Percentiles rank a stretch among this genome's conserved stretches.
phyloP scores from a whole-genome alignment of 2,113 vertebrate species.

The Cochlearius cochlearius region DNA sequence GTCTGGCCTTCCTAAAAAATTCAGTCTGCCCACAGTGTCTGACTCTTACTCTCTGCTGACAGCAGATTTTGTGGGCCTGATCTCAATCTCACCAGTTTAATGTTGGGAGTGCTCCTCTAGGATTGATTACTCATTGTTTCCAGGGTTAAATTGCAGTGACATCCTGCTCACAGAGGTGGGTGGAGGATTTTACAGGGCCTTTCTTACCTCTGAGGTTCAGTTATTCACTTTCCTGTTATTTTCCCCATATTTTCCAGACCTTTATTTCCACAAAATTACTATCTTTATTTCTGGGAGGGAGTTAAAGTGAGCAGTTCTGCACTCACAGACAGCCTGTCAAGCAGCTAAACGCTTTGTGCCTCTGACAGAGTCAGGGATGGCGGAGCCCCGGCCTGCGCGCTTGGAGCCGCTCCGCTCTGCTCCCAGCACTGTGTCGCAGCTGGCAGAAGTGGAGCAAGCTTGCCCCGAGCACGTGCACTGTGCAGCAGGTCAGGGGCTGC shows the following conservation, averaged over 20 bases:
- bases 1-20: background rate
- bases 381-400: rapidly evolving
- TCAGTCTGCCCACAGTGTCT: background rate
- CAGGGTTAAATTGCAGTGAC: background rate
- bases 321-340: rapidly evolving
- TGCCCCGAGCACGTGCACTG: background rate
- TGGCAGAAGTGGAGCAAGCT: background rate
- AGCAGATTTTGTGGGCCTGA: background rate
- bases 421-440: background rate
- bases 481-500: background rate
- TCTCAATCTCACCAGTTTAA: background rate
- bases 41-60: background rate
- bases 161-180: background rate
- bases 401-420: background rate
- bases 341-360: background rate
- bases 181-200: background rate
- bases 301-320: background rate
- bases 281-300: background rate
- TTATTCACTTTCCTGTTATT: background rate
- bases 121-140: background rate
- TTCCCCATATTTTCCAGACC: background rate
- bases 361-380: background rate
- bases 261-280: background rate
- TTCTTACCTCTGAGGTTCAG: background rate
- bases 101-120: background rate